Conservation (phyloP, 2,888 invertebrate genomes). For the Mythimna impura region DNA sequence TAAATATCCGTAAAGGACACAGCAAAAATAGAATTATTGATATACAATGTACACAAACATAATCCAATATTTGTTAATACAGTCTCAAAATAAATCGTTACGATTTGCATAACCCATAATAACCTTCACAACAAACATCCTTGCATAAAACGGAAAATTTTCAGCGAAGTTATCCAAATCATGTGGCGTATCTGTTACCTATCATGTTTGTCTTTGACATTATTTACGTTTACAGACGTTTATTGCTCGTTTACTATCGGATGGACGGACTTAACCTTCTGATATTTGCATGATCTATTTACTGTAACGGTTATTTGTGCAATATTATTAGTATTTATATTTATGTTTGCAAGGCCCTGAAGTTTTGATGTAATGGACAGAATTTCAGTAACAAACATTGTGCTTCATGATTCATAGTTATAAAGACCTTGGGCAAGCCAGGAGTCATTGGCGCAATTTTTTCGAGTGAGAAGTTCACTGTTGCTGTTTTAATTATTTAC, state of each 20-base stretch:
- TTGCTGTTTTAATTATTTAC: no score
- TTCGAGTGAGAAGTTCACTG: no score
- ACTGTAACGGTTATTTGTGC: conserved; percentile 34
- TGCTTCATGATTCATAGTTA: conserved; percentile 29
- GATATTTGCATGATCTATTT: conserved; percentile 56
- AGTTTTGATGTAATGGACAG: conserved; percentile 15
- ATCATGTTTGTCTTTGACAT: conserved; percentile 44
- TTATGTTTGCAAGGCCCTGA: conserved; percentile 25
- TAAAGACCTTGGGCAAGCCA: background rate
- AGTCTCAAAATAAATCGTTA: conserved; percentile 25
- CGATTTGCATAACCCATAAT: conserved; percentile 23
- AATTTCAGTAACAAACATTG: conserved; percentile 27
- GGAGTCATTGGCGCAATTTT: no score
- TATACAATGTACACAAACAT: conserved; percentile 1
- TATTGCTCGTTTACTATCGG: conserved; percentile 42
- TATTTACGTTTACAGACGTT: conserved; percentile 55
- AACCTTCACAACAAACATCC: conserved; percentile 52
- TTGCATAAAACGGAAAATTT: conserved; percentile 47
- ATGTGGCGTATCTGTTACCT: conserved; percentile 44
- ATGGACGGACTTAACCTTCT: conserved; percentile 34
- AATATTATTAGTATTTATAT: conserved; percentile 29
- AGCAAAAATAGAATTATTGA: conserved; percentile 17
- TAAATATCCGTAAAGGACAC: background rate
- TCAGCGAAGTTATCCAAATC: conserved; percentile 33
- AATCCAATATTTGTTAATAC: conserved; percentile 8